Base-by-base conservation (phyloP, 2,113 vertebrate species). In the Athene cunicularia region DNA sequence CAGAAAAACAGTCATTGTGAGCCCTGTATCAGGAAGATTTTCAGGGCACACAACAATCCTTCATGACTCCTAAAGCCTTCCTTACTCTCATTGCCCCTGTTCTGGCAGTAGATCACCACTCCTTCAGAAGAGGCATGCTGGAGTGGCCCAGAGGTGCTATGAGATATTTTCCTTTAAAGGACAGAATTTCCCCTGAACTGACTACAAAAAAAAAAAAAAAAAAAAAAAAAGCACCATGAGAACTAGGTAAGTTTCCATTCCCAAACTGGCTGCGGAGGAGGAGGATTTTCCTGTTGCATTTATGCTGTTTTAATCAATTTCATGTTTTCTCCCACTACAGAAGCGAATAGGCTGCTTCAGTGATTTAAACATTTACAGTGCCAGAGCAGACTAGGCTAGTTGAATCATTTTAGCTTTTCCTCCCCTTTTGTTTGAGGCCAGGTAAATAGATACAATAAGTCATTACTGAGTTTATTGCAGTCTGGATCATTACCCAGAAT, bases 401-500 rank as follows among this genome's bases (percentile, higher is more conserved):
- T 79, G 72, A 96, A 93, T 70, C n/a, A 74, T 91, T 74, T 87
- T 53, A 88, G 14, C 9, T 30, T 70, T 17, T 12, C 3, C 39
- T 32, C 32, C 47, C 22, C 24, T 76, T 97, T 95, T 95, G 63
- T 96, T 91, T 93, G 72, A 83, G 86, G 19, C 56, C 91, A 97
- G 87, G 88, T 97, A 97, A 97, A 97, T 82, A 98, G 72, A 93
- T 97, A 96, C 66, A 58, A 35, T 77, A 97, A 97, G 72, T 93
- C 93, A 94, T 97, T 97, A 95, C 70, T 94, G 86, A 96, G 96
- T 94, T 96, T 90, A 88, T 92, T 94, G 77, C 90, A 90, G 63
- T 22, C 95, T 97, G 95, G 91, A 92, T 94, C 89, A 95, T 98
- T 97, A 98, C 92, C 86, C 80, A 97, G 62, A 98, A 96, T 97